Base-by-base conservation (phyloP, 2,888 invertebrate genomes). In the Pammene fasciana region DNA sequence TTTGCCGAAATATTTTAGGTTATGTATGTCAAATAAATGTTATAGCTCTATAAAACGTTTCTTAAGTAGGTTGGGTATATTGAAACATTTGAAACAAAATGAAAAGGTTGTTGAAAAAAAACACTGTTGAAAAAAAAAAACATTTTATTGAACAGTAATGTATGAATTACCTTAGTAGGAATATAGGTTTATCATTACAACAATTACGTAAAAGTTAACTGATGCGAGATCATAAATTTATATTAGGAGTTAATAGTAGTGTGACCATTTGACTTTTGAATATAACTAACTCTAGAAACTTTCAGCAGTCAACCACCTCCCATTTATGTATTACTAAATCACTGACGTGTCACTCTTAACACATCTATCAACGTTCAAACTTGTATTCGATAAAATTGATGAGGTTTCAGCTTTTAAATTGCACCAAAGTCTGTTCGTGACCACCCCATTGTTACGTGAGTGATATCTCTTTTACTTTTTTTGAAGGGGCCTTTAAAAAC, bases 391-490 rank as follows among this genome's bases (percentile, higher is more conserved):
- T 46, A 41, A 70, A 65, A 70, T 65, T 65, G 26, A 60, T 70
- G 70, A 70, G 60, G 10, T 65, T 65, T 70, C 70, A 70, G 65
- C 54, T 60, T 70, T 68, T 64, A 64, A 68, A 68, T 68, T 64
- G 64, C 64, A 64, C 68, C 68, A 57, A 43, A 55, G 64, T 52
- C 68, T 68, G 68, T 68, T 54, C 68, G 68, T 68, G 68, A 68
- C 68, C 64, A 26, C 26, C 65, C 60, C 55, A 70, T 70, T 70
- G 70, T 70, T 60, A 55, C 70, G 65, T 65, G 70, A 70, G 48
- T 70, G 70, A 70, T 70, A 65, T 70, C 65, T 70, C 65, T 70
- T 70, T 70, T 65, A 65, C 68, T 65, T 70, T 68, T n/a, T 70
- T 65, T 70, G 59, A 43, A 70, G 59, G 54, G 70, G 60, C 70